phyloP scores from a whole-genome alignment of 2,888 invertebrate genomes.

The Clostera curtula region DNA sequence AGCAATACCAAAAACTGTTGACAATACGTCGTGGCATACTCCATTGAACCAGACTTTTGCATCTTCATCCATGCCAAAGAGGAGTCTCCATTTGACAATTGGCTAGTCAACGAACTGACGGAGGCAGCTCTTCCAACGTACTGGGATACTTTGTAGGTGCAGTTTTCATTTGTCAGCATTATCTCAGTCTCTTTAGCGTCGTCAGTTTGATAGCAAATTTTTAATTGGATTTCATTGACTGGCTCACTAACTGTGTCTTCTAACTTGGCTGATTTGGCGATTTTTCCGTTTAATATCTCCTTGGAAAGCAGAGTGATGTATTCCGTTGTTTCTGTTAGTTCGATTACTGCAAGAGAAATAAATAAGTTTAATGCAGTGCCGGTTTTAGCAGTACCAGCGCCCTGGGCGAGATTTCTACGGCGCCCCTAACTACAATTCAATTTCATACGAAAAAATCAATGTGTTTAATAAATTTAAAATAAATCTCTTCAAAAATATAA shows the following conservation, averaged over 20 bases:
- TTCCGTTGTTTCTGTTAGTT: constrained; percentile 73
- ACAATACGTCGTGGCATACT: constrained; percentile 69
- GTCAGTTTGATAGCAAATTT: constrained; percentile 53
- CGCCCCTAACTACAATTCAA: no score
- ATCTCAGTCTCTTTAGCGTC: constrained; percentile 52
- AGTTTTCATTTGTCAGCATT: constrained; percentile 51
- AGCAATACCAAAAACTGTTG: constrained; percentile 76
- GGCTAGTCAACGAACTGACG: constrained; percentile 49
- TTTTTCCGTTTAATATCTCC: constrained; percentile 76
- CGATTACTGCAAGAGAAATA: constrained; percentile 72
- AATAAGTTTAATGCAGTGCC: no score
- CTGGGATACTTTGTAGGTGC: constrained; percentile 55
- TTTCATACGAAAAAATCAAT: no score
- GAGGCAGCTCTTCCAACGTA: constrained; percentile 46
- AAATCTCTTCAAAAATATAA: no score
- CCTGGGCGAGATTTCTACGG: no score
- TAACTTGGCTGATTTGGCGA: constrained; percentile 52
- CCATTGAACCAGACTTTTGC: constrained; percentile 54
- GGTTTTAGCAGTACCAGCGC: no score
- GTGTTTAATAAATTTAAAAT: no score
- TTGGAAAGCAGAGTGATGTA: constrained; percentile 66
- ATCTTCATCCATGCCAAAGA: constrained; percentile 72
- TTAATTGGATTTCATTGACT: constrained; percentile 45
- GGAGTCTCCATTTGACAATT: constrained; percentile 49
- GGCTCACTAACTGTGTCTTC: constrained; percentile 31